Evolutionary conservation across 2,113 vertebrate genomes (phyloP).

Genomic region (Boleophthalmus pectinirostris): DNA sequence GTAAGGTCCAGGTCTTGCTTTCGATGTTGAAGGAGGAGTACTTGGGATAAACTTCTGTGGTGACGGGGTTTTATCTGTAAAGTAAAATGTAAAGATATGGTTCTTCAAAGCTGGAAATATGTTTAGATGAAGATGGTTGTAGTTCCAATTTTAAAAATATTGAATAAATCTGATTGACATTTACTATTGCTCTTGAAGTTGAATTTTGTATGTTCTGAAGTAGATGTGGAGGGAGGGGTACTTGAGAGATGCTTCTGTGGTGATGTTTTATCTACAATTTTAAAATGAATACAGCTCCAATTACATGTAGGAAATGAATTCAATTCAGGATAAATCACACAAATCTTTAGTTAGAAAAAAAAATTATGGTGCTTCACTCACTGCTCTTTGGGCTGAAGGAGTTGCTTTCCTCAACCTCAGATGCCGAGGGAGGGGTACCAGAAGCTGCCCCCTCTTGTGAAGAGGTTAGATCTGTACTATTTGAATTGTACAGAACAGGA

Average conservation of each 20-base stretch:
- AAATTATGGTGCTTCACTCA: conserved; percentile 37
- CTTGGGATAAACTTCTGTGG: conserved; percentile 16
- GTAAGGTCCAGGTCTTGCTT: conserved; percentile 33
- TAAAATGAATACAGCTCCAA: background rate
- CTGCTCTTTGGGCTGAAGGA: conserved; percentile 31
- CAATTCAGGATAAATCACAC: background rate
- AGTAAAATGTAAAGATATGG: conserved; percentile 15
- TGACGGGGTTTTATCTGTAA: conserved; percentile 32
- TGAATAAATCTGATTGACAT: background rate
- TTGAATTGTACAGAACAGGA: conserved; percentile 74
- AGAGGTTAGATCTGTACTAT: conserved; percentile 68
- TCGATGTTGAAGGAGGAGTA: background rate
- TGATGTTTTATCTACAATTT: background rate
- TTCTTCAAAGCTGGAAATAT: background rate
- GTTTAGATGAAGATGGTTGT: background rate
- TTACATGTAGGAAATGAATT: background rate
- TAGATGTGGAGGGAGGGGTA: background rate
- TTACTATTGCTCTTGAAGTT: background rate
- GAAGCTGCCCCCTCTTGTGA: conserved; percentile 19
- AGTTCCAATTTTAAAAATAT: background rate
- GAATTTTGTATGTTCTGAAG: background rate
- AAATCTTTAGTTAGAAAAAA: background rate
- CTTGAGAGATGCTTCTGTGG: conserved; percentile 4
- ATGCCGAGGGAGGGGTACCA: background rate
- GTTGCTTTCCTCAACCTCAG: conserved; percentile 29